phyloP scores from a whole-genome alignment of 2,113 vertebrate genomes.

The Colistium nudipinnis region DNA sequence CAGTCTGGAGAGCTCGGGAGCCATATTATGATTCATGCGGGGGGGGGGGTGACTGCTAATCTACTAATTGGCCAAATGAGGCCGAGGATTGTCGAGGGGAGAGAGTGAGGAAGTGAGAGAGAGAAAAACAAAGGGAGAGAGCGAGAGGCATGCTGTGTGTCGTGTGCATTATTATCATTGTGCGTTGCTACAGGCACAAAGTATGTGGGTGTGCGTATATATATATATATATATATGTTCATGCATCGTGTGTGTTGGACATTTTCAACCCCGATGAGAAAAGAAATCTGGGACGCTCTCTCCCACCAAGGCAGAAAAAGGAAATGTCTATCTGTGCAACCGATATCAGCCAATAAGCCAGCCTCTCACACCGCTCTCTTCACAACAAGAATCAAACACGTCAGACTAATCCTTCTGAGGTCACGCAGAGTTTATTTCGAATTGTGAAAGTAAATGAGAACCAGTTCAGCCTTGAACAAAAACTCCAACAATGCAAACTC shows the following conservation, averaged over 20 bases:
- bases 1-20: slow-evolving; percentile 48
- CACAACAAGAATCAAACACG: slow-evolving; percentile 35
- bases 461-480: not conserved
- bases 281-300: slow-evolving; percentile 61
- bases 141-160: slow-evolving; percentile 14
- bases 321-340: slow-evolving; percentile 32
- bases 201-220: slow-evolving; percentile 35
- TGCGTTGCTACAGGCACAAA: slow-evolving; percentile 27
- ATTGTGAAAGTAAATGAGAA: slow-evolving; percentile 37
- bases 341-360: slow-evolving; percentile 41
- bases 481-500: slow-evolving; percentile 13
- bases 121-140: slow-evolving; percentile 14
- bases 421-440: slow-evolving; percentile 47
- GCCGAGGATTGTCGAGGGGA: slow-evolving; percentile 35
- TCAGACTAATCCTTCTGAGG: slow-evolving; percentile 37
- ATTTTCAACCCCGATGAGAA: slow-evolving; percentile 53
- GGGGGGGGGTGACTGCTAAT: slow-evolving; percentile 58
- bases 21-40: slow-evolving; percentile 59
- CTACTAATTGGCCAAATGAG: slow-evolving; percentile 73
- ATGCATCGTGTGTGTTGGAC: slow-evolving; percentile 54
- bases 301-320: slow-evolving; percentile 32
- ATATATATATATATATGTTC: slow-evolving; percentile 25
- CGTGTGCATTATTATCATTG: slow-evolving; percentile 7
- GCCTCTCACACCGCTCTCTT: slow-evolving; percentile 27
- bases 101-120: slow-evolving; percentile 26